Percentiles rank a stretch among this genome's conserved stretches.
These are phyloP conservation scores for Oryctolagus cuniculus DNA, from an alignment of 2,113 vertebrate species.

Conservation along the genomic window mOryCun1.1 NC_091442.1:80757001-80757500, in stretches of 20 bases:
- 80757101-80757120: neutral
- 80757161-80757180: neutral
- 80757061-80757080: neutral
- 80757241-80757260: neutral
- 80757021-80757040: neutral
- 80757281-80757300: no score
- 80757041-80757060: neutral
- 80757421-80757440: no score
- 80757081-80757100: neutral
- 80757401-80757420: no score
- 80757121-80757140: neutral
- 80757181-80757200: neutral
- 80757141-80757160: neutral
- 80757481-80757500: no score
- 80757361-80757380: no score
- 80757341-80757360: no score
- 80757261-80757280: no score
- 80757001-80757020: neutral
- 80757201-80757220: neutral
- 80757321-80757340: no score
- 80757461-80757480: no score
- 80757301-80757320: no score
- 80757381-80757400: no score
- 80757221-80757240: neutral
- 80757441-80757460: no score